Conservation (phyloP, 2,888 invertebrate genomes). For the Philaethria dido region DNA sequence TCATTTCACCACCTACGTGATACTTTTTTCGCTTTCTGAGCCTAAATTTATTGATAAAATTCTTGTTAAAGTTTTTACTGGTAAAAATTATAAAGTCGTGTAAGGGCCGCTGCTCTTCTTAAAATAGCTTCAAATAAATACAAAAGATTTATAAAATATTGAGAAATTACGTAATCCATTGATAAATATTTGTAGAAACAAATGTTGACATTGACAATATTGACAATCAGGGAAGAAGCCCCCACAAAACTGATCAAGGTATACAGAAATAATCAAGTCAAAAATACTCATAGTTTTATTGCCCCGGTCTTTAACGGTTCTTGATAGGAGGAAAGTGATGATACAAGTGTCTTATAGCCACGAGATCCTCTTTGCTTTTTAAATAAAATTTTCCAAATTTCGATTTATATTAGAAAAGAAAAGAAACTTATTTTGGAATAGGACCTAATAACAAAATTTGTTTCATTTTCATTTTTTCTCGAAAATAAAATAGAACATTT, state of each 20-base stretch:
- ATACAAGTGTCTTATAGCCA: no score
- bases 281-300: no score
- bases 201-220: neutral
- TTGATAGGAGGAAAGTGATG: no score
- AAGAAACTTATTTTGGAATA: no score
- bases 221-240: neutral
- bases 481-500: no score
- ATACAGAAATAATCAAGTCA: neutral
- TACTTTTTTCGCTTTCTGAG: neutral
- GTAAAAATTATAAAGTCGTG: neutral
- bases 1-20: neutral
- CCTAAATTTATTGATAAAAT: neutral
- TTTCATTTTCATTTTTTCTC: no score
- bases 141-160: neutral
- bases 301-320: no score
- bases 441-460: no score
- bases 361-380: no score
- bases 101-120: neutral
- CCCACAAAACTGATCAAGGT: neutral
- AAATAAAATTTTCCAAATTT: no score
- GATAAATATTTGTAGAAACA: neutral
- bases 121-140: neutral
- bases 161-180: no score
- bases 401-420: no score
- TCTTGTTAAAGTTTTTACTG: neutral